phyloP scores from a whole-genome alignment of 2,113 vertebrate species.

The Dromaius novaehollandiae region DNA sequence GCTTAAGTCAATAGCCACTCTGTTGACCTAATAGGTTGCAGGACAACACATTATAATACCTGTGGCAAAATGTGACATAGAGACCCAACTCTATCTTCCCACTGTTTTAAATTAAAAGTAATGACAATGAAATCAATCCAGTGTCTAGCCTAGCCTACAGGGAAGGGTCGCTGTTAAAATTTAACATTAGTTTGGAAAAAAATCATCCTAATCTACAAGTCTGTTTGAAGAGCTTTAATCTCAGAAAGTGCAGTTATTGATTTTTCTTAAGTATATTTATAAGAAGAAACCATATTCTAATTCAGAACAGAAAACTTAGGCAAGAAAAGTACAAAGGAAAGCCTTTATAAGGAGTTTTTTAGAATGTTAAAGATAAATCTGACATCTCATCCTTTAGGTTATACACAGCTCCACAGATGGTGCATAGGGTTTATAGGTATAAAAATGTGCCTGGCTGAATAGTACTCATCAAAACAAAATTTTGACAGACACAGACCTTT shows the following conservation, averaged over 20 bases:
- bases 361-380: neutral
- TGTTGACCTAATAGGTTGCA: neutral
- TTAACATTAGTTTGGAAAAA: neutral
- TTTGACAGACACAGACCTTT: neutral
- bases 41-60: neutral
- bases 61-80: neutral
- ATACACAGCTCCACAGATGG: neutral
- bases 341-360: rapidly evolving
- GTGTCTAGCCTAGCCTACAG: neutral
- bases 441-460: neutral
- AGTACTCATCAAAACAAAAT: neutral
- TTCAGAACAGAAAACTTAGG: neutral
- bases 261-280: neutral
- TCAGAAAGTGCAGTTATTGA: neutral
- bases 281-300: neutral
- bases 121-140: neutral
- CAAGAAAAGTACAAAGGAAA: neutral
- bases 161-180: neutral
- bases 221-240: neutral
- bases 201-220: neutral
- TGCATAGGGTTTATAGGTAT: neutral
- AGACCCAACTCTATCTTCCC: neutral
- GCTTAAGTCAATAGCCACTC: neutral
- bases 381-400: neutral
- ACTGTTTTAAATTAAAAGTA: neutral